Conservation (phyloP, 2,113 vertebrate species). For the Panthera leo region DNA sequence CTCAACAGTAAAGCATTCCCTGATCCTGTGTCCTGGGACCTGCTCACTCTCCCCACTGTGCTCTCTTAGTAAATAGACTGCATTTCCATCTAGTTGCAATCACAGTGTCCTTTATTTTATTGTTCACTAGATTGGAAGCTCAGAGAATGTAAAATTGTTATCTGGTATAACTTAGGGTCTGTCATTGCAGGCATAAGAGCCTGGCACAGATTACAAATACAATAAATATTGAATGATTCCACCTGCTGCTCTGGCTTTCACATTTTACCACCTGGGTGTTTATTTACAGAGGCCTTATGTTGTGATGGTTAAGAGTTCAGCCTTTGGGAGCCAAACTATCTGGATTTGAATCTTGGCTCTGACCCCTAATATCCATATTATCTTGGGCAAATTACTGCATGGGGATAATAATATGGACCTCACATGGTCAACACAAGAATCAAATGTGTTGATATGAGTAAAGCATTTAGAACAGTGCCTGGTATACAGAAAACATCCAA, state of each 20-base stretch:
- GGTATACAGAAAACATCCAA: neutral
- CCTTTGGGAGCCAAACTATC: neutral
- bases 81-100: neutral
- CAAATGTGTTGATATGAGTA: neutral
- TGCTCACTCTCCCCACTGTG: neutral
- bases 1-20: neutral
- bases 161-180: neutral
- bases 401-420: neutral
- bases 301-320: neutral
- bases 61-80: neutral
- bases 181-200: neutral
- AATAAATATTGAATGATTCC: slow-evolving; percentile 34
- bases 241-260: neutral
- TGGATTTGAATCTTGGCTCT: neutral
- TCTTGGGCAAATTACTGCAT: neutral
- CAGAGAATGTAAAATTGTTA: neutral
- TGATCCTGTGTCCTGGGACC: neutral
- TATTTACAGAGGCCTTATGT: neutral
- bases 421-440: neutral
- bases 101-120: neutral
- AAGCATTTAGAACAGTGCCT: neutral
- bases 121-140: neutral
- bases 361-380: neutral
- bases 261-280: neutral
- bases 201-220: neutral